Evolutionary conservation across 2,113 vertebrate species (phyloP).

Genomic region (Myanophis thanlyinensis): DNA sequence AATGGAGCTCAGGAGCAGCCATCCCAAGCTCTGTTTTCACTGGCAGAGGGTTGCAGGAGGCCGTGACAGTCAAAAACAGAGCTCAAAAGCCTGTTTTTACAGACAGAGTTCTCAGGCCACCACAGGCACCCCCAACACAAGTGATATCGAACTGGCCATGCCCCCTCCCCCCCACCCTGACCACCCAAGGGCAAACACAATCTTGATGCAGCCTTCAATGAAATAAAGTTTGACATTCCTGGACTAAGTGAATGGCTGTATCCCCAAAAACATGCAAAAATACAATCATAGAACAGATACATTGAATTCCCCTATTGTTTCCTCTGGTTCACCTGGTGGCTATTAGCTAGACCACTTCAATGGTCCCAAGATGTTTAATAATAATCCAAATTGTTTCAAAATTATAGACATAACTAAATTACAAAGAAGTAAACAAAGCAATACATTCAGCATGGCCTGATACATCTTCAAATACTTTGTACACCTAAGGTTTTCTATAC

Average conservation of each 20-base stretch:
- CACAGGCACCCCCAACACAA: too few relatives aligned
- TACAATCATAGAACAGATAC: neutral
- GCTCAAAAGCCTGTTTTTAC: too few relatives aligned
- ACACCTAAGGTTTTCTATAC: neutral
- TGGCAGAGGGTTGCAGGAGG: too few relatives aligned
- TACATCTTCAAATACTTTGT: neutral
- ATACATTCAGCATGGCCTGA: neutral
- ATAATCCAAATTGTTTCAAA: neutral
- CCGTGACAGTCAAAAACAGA: too few relatives aligned
- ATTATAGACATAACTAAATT: neutral
- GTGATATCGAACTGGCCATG: too few relatives aligned
- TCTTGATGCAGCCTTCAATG: too few relatives aligned
- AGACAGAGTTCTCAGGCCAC: too few relatives aligned
- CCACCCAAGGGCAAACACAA: too few relatives aligned
- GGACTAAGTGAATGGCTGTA: neutral
- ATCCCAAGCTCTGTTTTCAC: too few relatives aligned
- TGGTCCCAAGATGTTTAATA: neutral
- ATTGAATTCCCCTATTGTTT: neutral
- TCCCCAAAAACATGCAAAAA: neutral
- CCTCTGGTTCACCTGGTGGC: neutral
- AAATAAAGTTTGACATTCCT: too few relatives aligned
- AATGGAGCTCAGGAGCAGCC: too few relatives aligned
- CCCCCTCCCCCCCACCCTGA: too few relatives aligned
- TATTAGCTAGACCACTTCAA: neutral
- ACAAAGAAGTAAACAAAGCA: neutral